These are phyloP conservation scores for Cloeon dipterum DNA, from an alignment of 2,888 invertebrate genomes.

Conservation along the genomic window DNA sequence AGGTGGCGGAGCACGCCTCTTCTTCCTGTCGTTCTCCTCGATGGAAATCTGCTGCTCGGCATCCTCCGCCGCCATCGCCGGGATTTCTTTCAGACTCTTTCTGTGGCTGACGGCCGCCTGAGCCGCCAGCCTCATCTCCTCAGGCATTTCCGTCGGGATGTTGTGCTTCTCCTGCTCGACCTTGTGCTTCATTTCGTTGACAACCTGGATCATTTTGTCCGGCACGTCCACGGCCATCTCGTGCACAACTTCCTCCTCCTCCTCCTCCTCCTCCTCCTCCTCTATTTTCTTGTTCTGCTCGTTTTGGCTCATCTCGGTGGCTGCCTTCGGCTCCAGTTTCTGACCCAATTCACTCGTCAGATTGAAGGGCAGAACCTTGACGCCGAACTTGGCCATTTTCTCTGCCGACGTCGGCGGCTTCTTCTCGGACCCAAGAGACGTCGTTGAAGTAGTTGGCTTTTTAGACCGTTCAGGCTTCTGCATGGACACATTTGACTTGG, in stretches of 20 bases:
- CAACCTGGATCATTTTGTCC: not conserved
- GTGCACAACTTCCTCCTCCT: not conserved
- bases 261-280: not conserved
- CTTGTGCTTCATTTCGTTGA: not conserved
- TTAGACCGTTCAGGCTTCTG: constrained; percentile 6
- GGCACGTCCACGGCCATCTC: not conserved
- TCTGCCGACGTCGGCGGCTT: constrained; percentile 18
- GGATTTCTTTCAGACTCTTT: constrained; percentile 20
- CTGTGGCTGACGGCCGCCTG: constrained; percentile 42
- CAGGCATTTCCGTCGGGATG: constrained; percentile 29
- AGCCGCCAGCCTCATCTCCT: constrained; percentile 47
- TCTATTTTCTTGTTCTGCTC: constrained; percentile 20
- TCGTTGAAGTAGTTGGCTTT: constrained; percentile 3
- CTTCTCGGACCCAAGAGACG: constrained; percentile 5
- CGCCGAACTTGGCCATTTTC: constrained; percentile 39
- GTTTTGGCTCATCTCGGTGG: constrained; percentile 7
- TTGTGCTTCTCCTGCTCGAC: not conserved
- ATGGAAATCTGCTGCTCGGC: constrained; percentile 6
- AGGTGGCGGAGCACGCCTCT: constrained; percentile 51
- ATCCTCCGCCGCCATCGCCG: not conserved
- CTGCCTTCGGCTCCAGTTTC: not conserved
- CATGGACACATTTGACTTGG: not conserved
- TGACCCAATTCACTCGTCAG: constrained; percentile 3
- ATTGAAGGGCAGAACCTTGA: constrained; percentile 33
- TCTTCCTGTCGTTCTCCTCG: constrained; percentile 22